Conservation (phyloP, 2,888 invertebrate genomes). For the Orthosia incerta region DNA sequence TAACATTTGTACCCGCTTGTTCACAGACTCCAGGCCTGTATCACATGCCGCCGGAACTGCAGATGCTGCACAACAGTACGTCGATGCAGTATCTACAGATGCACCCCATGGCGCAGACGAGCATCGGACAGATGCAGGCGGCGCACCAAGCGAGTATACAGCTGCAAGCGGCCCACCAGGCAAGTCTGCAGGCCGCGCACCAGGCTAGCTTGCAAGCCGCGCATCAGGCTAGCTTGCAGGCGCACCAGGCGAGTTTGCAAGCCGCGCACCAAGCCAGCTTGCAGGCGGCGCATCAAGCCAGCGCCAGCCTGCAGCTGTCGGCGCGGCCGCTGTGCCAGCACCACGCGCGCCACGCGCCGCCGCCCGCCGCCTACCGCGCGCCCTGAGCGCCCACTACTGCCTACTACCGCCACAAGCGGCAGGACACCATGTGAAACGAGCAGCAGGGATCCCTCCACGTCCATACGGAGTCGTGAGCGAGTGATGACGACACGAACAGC, state of each 20-base stretch:
- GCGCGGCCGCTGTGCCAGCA: slow-evolving; percentile 78
- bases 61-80: slow-evolving; percentile 85
- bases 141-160: slow-evolving; percentile 65
- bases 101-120: slow-evolving; percentile 78
- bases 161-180: slow-evolving; percentile 46
- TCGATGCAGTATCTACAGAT: slow-evolving; percentile 86
- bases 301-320: slow-evolving; percentile 48
- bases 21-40: slow-evolving; percentile 86
- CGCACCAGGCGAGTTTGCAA: slow-evolving; percentile 46
- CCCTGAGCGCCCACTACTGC: slow-evolving; percentile 53
- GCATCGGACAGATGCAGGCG: slow-evolving; percentile 72
- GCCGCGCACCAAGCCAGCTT: slow-evolving; percentile 31
- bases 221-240: slow-evolving; percentile 35
- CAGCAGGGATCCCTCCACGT: slow-evolving; percentile 25
- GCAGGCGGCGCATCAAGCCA: slow-evolving; percentile 54
- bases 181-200: slow-evolving; percentile 34
- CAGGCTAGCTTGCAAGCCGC: slow-evolving; percentile 41
- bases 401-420: slow-evolving; percentile 1
- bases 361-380: slow-evolving; percentile 72
- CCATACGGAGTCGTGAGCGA: slow-evolving; percentile 44
- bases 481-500: slow-evolving; percentile 49
- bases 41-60: slow-evolving; percentile 89
- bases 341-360: slow-evolving; percentile 75
- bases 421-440: neutral
- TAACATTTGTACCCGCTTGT: slow-evolving; percentile 26